Percentiles rank a stretch among this genome's conserved stretches.
These are phyloP conservation scores for Okapia johnstoni DNA, from an alignment of 2,113 vertebrate genomes.

Conservation along the genomic window DNA sequence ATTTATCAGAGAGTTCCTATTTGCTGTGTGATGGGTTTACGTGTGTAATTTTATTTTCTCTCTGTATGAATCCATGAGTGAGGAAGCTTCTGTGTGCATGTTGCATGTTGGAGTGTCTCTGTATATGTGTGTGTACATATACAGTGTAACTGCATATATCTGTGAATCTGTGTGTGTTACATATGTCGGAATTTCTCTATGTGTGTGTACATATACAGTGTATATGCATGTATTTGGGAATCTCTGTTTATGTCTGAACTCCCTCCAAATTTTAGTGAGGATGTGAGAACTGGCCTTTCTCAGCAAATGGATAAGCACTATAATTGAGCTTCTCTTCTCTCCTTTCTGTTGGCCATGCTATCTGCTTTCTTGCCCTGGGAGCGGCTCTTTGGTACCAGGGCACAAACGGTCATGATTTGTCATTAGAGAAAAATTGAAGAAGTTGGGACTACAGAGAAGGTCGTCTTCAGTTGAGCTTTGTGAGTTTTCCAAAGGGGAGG, in stretches of 20 bases:
- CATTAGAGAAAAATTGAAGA: neutral
- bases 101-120: neutral
- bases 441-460: neutral
- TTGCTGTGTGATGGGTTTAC: neutral
- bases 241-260: neutral
- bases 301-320: neutral
- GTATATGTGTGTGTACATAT: accelerated
- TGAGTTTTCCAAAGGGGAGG: neutral
- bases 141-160: neutral
- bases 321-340: neutral
- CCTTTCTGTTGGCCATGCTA: neutral
- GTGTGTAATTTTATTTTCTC: neutral
- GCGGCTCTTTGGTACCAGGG: neutral
- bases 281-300: neutral
- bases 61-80: neutral
- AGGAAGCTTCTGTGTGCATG: neutral
- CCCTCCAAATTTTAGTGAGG: neutral
- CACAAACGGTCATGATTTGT: neutral
- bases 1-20: neutral
- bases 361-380: neutral
- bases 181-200: neutral
- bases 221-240: neutral
- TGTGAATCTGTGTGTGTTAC: neutral
- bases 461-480: neutral
- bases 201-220: neutral